Conservation (phyloP, 2,113 vertebrate species). For the Ascaphus truei region DNA sequence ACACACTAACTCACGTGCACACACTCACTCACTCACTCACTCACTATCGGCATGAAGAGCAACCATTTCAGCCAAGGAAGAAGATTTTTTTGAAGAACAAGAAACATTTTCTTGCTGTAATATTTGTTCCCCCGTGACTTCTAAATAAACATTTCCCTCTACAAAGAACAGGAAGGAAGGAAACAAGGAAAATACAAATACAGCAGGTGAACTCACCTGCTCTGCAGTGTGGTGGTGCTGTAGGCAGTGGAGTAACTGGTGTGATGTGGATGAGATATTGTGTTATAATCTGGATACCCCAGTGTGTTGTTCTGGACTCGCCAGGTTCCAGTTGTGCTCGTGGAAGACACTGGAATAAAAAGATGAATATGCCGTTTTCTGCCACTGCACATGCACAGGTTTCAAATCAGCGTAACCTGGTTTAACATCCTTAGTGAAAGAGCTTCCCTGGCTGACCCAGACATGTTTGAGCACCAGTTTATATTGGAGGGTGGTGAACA, state of each 20-base stretch:
- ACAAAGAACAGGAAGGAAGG: neutral
- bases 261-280: slow-evolving; percentile 65
- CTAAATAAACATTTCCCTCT: slow-evolving; percentile 38
- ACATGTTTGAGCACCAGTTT: no score
- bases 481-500: no score
- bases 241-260: slow-evolving; percentile 64
- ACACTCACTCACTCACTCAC: no score
- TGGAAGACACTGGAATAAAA: slow-evolving; percentile 67
- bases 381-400: no score
- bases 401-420: no score
- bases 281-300: slow-evolving; percentile 70
- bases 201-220: slow-evolving; percentile 72
- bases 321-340: slow-evolving; percentile 74
- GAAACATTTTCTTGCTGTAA: neutral
- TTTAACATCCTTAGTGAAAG: no score
- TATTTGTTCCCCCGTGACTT: neutral
- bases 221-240: slow-evolving; percentile 72
- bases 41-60: no score
- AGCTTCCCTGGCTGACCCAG: no score
- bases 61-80: no score
- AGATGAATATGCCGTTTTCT: no score
- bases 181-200: slow-evolving; percentile 13
- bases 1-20: no score
- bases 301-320: slow-evolving; percentile 63
- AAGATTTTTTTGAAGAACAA: no score